Evolutionary conservation across 2,888 invertebrate species (phyloP).

Genomic region (Pelosia muscerda): DNA sequence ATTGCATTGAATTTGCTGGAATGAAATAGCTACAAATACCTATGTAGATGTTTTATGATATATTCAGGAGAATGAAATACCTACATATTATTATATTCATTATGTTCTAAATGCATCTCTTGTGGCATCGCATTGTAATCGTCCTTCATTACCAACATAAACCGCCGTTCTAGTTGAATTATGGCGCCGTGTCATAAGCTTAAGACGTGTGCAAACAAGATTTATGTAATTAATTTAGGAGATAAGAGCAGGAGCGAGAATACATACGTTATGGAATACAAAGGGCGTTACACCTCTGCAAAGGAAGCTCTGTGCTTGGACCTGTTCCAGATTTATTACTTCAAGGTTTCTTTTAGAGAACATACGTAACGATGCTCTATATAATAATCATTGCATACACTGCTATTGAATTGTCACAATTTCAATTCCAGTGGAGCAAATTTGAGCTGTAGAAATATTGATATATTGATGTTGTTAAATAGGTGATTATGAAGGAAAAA

Average conservation of each 20-base stretch:
- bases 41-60: too few species aligned
- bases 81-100: constrained; percentile 15
- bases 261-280: constrained; percentile 76
- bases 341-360: background rate
- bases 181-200: constrained; percentile 84
- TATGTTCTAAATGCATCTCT: constrained; percentile 39
- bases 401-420: constrained; percentile 27
- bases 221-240: constrained; percentile 87
- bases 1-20: constrained; percentile 11
- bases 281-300: constrained; percentile 66
- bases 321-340: constrained; percentile 8
- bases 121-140: constrained; percentile 63
- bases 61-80: background rate
- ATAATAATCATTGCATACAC: background rate
- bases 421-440: constrained; percentile 35
- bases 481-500: constrained; percentile 60
- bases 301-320: constrained; percentile 36
- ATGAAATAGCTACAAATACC: background rate
- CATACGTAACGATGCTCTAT: background rate
- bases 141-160: constrained; percentile 83
- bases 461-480: constrained; percentile 56
- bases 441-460: constrained; percentile 41
- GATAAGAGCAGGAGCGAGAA: constrained; percentile 81
- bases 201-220: constrained; percentile 86
- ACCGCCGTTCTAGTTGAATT: constrained; percentile 79